Evolutionary conservation across 1,140 invertebrate genomes (phyloP).

Genomic region (Heliconius eleuchia): DNA sequence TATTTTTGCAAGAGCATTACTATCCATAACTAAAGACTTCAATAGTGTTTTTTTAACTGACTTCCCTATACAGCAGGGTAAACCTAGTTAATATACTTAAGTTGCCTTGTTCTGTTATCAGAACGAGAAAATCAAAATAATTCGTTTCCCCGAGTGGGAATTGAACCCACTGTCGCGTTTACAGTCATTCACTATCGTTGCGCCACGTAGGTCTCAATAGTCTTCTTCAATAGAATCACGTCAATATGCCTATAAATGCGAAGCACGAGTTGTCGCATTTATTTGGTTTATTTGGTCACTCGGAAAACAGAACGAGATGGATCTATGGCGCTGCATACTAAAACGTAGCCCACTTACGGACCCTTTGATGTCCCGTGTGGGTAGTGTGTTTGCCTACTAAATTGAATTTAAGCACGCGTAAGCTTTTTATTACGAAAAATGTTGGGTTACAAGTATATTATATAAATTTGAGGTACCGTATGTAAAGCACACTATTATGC

Average conservation of each 20-base stretch:
- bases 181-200: too few species aligned
- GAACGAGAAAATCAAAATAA: too few species aligned
- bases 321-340: neutral
- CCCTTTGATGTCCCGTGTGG: neutral
- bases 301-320: slow-evolving; percentile 3
- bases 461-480: neutral
- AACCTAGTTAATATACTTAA: too few species aligned
- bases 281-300: slow-evolving; percentile 7
- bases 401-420: neutral
- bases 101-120: too few species aligned
- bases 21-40: too few species aligned
- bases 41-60: too few species aligned
- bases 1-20: too few species aligned
- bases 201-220: neutral
- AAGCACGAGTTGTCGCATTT: neutral
- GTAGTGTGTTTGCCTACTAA: neutral
- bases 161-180: too few species aligned
- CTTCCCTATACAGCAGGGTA: too few species aligned
- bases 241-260: neutral
- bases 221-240: neutral
- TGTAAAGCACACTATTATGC: too few species aligned
- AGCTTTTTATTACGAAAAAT: neutral
- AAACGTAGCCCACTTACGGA: neutral
- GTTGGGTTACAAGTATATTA: neutral
- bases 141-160: too few species aligned